Evolutionary conservation across 2,113 vertebrate species (phyloP).

Genomic region (Paratilapia polleni): DNA sequence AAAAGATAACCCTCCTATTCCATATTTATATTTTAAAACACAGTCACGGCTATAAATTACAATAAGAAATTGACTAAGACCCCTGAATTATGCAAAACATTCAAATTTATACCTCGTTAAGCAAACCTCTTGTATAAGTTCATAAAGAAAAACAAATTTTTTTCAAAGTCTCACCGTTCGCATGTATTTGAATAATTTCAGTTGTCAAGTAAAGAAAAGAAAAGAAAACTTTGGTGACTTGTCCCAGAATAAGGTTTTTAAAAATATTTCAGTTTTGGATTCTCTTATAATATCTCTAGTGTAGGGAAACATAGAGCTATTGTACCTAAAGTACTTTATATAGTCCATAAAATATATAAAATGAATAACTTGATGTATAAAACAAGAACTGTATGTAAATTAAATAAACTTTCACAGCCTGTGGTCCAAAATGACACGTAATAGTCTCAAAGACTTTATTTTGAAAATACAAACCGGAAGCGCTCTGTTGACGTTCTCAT

Average conservation of each 20-base stretch:
- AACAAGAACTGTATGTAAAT: no score
- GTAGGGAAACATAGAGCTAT: neutral
- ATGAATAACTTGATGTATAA: neutral
- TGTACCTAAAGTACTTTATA: neutral
- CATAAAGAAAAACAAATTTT: no score
- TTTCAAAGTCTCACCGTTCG: no score
- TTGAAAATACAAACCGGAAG: slow-evolving; percentile 41
- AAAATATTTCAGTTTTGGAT: neutral
- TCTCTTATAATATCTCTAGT: neutral
- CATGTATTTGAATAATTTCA: no score
- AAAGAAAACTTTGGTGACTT: no score
- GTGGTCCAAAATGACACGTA: no score
- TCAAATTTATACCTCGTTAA: no score
- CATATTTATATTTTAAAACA: neutral
- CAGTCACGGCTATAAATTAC: neutral
- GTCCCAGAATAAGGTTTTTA: neutral
- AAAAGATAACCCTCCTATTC: neutral
- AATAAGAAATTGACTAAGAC: neutral
- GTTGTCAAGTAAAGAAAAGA: no score
- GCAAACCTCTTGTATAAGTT: no score
- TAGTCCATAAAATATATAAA: neutral
- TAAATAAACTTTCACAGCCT: neutral
- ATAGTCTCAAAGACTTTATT: neutral
- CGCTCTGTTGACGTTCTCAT: rapidly evolving
- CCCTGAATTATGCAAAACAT: neutral